A percentile compares a stretch with the other conserved stretches of the same genome.
Evolutionary conservation across 2,113 vertebrate species (phyloP).

Genomic region (Paradoxurus hermaphroditus): DNA sequence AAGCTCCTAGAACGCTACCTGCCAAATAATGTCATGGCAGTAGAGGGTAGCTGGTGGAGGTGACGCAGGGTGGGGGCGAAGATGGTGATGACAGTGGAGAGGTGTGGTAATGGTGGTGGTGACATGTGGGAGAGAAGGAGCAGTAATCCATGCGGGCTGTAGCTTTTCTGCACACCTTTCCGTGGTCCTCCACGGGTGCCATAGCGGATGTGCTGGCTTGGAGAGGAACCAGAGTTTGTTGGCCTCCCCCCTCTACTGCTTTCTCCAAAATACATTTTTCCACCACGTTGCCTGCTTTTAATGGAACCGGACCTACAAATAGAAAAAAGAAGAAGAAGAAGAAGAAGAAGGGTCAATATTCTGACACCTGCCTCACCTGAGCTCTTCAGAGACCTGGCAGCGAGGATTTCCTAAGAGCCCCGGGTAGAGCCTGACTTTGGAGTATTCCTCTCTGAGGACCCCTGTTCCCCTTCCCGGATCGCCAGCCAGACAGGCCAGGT

Average conservation of each 20-base stretch:
- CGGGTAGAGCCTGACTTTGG: background rate
- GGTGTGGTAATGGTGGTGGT: fast-evolving
- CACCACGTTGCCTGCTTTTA: background rate
- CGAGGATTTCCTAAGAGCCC: background rate
- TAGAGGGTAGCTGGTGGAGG: background rate
- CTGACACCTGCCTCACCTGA: slow-evolving; percentile 43
- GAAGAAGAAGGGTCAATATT: background rate
- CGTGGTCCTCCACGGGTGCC: background rate
- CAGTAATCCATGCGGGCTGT: too few relatives aligned
- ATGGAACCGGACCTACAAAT: slow-evolving; percentile 13
- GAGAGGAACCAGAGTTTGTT: background rate
- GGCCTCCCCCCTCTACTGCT: background rate
- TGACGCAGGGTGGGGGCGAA: too few relatives aligned
- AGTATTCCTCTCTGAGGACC: background rate
- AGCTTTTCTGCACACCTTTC: background rate
- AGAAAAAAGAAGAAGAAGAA: slow-evolving; percentile 22
- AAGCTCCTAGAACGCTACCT: background rate
- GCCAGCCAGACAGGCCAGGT: slow-evolving; percentile 50
- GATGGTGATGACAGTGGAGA: background rate
- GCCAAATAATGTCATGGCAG: background rate
- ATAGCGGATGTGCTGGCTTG: background rate
- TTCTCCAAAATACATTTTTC: background rate
- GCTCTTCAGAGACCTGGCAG: slow-evolving; percentile 5
- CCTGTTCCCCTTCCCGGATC: background rate
- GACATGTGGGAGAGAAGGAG: background rate